These are phyloP conservation scores for Leptodactylus fuscus DNA, from an alignment of 2,113 vertebrate genomes.

Conservation along the genomic window DNA sequence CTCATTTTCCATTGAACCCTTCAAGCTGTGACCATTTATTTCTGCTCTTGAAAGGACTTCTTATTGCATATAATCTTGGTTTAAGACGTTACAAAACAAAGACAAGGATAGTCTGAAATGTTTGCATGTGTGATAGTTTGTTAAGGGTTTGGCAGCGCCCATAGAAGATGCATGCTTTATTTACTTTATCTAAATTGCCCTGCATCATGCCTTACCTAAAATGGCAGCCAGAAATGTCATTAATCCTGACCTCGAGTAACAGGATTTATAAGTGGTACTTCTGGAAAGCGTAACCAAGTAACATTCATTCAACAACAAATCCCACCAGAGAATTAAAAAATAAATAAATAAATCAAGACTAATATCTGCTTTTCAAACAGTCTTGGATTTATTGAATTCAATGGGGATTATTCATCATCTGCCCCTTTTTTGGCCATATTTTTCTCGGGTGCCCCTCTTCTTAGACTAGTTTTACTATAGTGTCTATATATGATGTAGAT, in stretches of 20 bases:
- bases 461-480: too few species aligned
- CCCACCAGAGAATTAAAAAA: too few species aligned
- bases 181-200: conserved; percentile 18
- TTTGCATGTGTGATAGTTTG: background rate
- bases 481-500: too few species aligned
- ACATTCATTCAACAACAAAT: background rate
- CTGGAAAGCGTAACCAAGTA: background rate
- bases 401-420: too few species aligned
- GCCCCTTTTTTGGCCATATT: too few species aligned
- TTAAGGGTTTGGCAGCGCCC: conserved; percentile 2
- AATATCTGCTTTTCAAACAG: too few species aligned
- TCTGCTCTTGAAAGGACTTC: background rate
- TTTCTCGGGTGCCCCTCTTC: too few species aligned
- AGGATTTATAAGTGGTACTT: background rate
- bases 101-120: background rate
- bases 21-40: too few species aligned
- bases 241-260: background rate
- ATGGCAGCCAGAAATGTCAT: background rate
- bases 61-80: background rate
- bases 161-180: background rate
- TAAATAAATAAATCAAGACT: too few species aligned
- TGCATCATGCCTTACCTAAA: conserved; percentile 11
- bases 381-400: too few species aligned
- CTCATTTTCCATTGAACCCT: too few species aligned
- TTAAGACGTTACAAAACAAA: background rate